Evolutionary conservation across 1,140 invertebrate species (phyloP).

Genomic region (Mya arenaria): DNA sequence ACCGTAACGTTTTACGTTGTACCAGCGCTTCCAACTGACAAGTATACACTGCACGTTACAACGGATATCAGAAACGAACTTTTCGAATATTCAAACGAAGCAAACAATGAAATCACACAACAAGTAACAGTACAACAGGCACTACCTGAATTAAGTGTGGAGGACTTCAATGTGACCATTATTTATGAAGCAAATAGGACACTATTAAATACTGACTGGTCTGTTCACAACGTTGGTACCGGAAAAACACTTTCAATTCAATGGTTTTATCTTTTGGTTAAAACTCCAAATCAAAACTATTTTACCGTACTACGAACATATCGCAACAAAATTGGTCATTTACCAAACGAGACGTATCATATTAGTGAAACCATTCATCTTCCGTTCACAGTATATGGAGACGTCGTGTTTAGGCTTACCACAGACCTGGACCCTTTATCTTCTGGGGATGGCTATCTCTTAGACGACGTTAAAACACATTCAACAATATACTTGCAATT

Average conservation of each 20-base stretch:
- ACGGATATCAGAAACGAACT: neutral
- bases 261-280: neutral
- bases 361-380: neutral
- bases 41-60: neutral
- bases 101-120: neutral
- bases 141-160: conserved; percentile 2
- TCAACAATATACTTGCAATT: neutral
- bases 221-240: neutral
- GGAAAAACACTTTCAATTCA: neutral
- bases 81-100: neutral
- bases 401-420: neutral
- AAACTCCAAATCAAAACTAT: neutral
- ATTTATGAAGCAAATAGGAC: neutral
- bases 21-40: neutral
- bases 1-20: neutral
- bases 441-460: neutral
- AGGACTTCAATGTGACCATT: neutral
- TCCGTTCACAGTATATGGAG: neutral
- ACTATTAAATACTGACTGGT: neutral
- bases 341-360: neutral
- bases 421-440: neutral
- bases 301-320: neutral
- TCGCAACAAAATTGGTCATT: neutral
- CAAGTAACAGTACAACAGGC: neutral
- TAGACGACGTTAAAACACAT: neutral